A percentile compares a stretch with the other conserved stretches of the same genome.
phyloP scores from a whole-genome alignment of 2,888 invertebrate species.

The Peribatodes rhomboidaria region DNA sequence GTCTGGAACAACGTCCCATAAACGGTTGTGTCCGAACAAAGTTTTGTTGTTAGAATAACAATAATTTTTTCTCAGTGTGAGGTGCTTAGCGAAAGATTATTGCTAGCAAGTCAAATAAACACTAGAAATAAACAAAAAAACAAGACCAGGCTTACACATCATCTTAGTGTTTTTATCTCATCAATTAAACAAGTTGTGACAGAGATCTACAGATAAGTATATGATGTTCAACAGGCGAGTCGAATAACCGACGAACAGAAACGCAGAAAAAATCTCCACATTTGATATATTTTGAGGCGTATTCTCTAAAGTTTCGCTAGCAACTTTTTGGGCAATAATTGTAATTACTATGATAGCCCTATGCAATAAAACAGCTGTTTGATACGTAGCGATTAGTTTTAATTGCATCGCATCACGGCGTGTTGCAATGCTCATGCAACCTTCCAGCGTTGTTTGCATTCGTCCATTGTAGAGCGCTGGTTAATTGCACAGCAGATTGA shows the following conservation, averaged over 20 bases:
- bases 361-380: conserved; percentile 60
- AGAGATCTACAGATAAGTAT: not conserved
- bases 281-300: not conserved
- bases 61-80: too few relatives aligned
- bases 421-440: conserved; percentile 66
- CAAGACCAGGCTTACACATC: not conserved
- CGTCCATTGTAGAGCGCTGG: conserved; percentile 51
- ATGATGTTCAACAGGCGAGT: too few relatives aligned
- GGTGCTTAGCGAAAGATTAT: too few relatives aligned
- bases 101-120: too few relatives aligned
- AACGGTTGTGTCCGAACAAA: too few relatives aligned
- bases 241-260: too few relatives aligned
- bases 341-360: conserved; percentile 35
- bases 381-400: conserved; percentile 74
- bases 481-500: conserved; percentile 49
- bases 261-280: not conserved
- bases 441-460: conserved; percentile 52
- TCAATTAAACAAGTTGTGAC: not conserved
- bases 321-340: not conserved
- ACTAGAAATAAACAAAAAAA: too few relatives aligned
- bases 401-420: conserved; percentile 71
- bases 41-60: too few relatives aligned
- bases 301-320: not conserved
- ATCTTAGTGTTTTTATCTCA: not conserved
- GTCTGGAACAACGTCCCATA: too few relatives aligned